These are phyloP conservation scores for Ruditapes philippinarum DNA, from an alignment of 1,140 invertebrate species.

Conservation along the genomic window DNA sequence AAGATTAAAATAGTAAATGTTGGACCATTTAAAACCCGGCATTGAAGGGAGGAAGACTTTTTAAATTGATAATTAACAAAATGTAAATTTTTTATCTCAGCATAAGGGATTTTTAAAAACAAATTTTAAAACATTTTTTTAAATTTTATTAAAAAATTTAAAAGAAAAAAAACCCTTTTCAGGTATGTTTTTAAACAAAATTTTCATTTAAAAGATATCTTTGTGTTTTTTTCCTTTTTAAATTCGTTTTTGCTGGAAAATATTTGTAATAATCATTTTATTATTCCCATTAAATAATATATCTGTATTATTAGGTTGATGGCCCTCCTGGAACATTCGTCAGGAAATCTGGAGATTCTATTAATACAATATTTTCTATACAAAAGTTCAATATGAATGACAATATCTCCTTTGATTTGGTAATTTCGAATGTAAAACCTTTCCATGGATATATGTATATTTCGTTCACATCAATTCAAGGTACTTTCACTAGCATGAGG, in stretches of 20 bases:
- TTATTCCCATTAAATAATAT: no score
- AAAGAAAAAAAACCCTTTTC: no score
- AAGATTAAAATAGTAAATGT: conserved; percentile 56
- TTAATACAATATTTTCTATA: neutral
- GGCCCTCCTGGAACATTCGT: conserved; percentile 2
- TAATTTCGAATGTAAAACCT: conserved; percentile 30
- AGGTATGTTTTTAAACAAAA: no score
- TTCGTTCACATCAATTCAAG: conserved; percentile 23
- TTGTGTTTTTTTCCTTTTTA: no score
- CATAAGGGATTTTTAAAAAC: neutral
- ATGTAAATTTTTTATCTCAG: conserved; percentile 32
- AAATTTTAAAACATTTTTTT: no score
- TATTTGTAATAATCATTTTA: no score
- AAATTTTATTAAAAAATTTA: no score
- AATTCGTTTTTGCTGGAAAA: no score
- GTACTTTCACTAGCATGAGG: conserved; percentile 20
- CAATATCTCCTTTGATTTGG: conserved; percentile 38
- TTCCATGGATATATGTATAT: conserved; percentile 31
- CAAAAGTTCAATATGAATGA: neutral
- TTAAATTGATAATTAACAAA: no score
- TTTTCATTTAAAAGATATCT: no score
- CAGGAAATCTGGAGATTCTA: neutral
- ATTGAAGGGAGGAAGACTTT: no score
- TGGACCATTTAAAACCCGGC: conserved; percentile 27
- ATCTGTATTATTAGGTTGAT: conserved; percentile 13